Evolutionary conservation across 2,797 vertebrate genomes (phyloP).

Genomic region (Bovichtus variegatus): DNA sequence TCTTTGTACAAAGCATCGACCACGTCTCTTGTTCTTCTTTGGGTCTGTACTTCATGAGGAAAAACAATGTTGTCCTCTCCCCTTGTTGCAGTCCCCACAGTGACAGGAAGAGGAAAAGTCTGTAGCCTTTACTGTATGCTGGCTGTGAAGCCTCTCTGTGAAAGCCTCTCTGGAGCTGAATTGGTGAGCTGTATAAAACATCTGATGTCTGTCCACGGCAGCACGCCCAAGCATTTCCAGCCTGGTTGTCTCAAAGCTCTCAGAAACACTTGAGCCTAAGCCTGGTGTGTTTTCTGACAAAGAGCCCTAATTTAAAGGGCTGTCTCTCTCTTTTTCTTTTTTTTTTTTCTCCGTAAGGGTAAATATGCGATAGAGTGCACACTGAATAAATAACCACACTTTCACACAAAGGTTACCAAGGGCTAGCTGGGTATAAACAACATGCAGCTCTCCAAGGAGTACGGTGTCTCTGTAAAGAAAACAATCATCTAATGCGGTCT

Average conservation of each 20-base stretch:
- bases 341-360: slow-evolving; percentile 53
- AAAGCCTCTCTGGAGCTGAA: slow-evolving; percentile 64
- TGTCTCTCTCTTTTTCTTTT: slow-evolving; percentile 49
- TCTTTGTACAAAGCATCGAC: slow-evolving; percentile 47
- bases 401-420: slow-evolving; percentile 68
- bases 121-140: slow-evolving; percentile 53
- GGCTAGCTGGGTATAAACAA: slow-evolving; percentile 63
- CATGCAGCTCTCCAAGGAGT: slow-evolving; percentile 52
- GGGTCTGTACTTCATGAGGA: slow-evolving; percentile 47
- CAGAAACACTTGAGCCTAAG: slow-evolving; percentile 70
- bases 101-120: slow-evolving; percentile 64
- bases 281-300: slow-evolving; percentile 66
- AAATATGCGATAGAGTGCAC: slow-evolving; percentile 67
- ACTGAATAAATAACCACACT: slow-evolving; percentile 76
- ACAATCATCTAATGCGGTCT: slow-evolving; percentile 55
- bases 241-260: slow-evolving; percentile 69
- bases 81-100: slow-evolving; percentile 26
- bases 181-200: slow-evolving; percentile 73
- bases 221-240: slow-evolving; percentile 64
- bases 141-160: slow-evolving; percentile 52
- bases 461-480: slow-evolving; percentile 56
- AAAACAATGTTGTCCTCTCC: slow-evolving; percentile 47
- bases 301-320: slow-evolving; percentile 76
- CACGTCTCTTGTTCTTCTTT: slow-evolving; percentile 38
- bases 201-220: slow-evolving; percentile 70